Evolutionary conservation across 2,797 vertebrate genomes (phyloP).

Genomic region (Coracias cyanogaster): DNA sequence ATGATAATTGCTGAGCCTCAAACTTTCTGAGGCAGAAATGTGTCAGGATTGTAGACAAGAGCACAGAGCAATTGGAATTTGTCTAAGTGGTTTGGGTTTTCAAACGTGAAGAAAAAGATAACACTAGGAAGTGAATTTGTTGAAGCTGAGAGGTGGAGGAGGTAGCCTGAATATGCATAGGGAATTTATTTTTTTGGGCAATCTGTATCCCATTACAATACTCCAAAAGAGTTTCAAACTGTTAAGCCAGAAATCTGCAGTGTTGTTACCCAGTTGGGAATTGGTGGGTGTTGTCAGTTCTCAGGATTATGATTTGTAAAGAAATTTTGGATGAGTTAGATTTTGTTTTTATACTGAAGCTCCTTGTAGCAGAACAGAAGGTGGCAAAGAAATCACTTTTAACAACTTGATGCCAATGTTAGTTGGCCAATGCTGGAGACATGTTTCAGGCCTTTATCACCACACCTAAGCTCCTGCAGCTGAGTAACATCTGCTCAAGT

Average conservation of each 20-base stretch:
- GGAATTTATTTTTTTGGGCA: neutral
- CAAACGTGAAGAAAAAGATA: neutral
- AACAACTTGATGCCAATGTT: neutral
- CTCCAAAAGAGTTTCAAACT: neutral
- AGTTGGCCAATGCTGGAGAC: neutral
- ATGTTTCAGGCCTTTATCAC: neutral
- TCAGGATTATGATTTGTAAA: neutral
- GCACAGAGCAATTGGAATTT: neutral
- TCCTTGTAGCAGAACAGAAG: neutral
- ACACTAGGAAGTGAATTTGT: neutral
- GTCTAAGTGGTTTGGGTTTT: neutral
- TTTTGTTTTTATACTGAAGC: neutral
- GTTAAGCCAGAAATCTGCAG: neutral
- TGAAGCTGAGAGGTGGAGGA: neutral
- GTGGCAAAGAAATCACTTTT: neutral
- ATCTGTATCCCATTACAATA: neutral
- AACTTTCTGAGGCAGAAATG: slow-evolving; percentile 5
- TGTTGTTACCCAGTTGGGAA: neutral
- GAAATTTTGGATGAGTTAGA: neutral
- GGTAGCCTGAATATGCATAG: neutral
- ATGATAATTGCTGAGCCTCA: neutral
- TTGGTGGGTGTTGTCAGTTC: neutral
- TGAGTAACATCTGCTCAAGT: neutral
- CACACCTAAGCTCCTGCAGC: neutral
- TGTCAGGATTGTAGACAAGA: neutral